Conservation (phyloP, 2,113 vertebrate species). For the Percina caprodes region DNA sequence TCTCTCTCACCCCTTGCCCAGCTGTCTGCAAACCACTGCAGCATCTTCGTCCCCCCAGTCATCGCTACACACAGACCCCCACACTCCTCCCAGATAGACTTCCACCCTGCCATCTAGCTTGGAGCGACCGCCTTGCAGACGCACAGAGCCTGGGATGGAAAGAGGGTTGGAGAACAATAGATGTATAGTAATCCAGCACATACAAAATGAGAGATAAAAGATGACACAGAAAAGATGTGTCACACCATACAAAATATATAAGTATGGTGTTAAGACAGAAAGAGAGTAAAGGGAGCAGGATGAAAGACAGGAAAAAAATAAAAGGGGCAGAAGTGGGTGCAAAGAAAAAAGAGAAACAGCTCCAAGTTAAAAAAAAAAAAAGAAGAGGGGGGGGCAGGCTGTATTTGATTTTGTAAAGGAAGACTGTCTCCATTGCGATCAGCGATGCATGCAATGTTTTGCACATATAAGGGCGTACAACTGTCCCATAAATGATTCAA, state of each 20-base stretch:
- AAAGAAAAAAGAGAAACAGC: background rate
- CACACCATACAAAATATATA: background rate
- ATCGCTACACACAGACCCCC: conserved; percentile 88
- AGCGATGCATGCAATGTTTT: no score
- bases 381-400: background rate
- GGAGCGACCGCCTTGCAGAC: conserved; percentile 87
- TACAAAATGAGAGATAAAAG: background rate
- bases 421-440: no score
- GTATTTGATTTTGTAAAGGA: background rate
- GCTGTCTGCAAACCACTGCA: conserved; percentile 89
- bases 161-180: background rate
- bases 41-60: conserved; percentile 88
- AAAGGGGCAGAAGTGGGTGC: background rate
- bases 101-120: conserved; percentile 91
- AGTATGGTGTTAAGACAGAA: background rate
- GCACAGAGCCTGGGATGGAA: conserved; percentile 84
- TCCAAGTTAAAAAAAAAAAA: background rate
- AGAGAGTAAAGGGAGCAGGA: background rate
- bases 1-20: conserved; percentile 88
- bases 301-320: background rate
- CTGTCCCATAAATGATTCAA: background rate
- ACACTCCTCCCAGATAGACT: conserved; percentile 86
- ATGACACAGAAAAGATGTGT: background rate
- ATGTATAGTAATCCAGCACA: background rate
- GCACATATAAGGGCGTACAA: background rate